Base-by-base conservation (phyloP, 92 coral and sea anemone genomes). In the Meandrina meandrites region DNA sequence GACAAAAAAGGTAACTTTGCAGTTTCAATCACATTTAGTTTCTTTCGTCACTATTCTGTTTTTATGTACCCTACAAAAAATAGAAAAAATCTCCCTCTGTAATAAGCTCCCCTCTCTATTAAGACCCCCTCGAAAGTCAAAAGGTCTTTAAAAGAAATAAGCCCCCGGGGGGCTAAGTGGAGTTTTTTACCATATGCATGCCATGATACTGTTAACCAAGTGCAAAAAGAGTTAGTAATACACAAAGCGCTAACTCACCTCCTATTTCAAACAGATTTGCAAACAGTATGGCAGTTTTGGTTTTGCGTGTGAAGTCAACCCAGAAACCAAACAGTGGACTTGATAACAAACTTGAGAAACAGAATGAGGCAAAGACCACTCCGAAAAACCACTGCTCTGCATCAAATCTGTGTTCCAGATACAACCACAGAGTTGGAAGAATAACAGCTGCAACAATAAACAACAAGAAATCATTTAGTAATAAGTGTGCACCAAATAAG, bases 221-320 rank as follows among this genome's bases (percentile, higher is more conserved):
- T n/a, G n/a, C n/a, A 48, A 48, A 48, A 10, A 80, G 31, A 58
- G 45, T 1, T 22, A 18, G 11, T 17, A 45, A 42, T n/a, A n/a
- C n/a, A n/a, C 15, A 45, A 40, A 22, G 53, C 11, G 3, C 1
- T 13, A n/a, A 42, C 93, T 79, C 54, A 96, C 99, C 99, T 90
- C 95, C 99, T 78, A 97, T 95, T 80, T 97, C 98, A 95, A 97
- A 95, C 27, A 97, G 86, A 81, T 95, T 90, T 66, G 98, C 99
- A 90, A 95, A 88, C 35, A 97, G 56, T 72, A 97, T 92, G 1
- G 87, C 89, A 82, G 79, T 9, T 74, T 97, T 97, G 19, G 99
- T 93, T 79, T 89, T 93, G 30, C 91, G 88, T 30, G 97, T 95
- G 60, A 70, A 97, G 51, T 97, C 99, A 32, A 92, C 95, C 98